phyloP scores from a whole-genome alignment of 92 coral and sea anemone genomes.

The Porites cylindrica region DNA sequence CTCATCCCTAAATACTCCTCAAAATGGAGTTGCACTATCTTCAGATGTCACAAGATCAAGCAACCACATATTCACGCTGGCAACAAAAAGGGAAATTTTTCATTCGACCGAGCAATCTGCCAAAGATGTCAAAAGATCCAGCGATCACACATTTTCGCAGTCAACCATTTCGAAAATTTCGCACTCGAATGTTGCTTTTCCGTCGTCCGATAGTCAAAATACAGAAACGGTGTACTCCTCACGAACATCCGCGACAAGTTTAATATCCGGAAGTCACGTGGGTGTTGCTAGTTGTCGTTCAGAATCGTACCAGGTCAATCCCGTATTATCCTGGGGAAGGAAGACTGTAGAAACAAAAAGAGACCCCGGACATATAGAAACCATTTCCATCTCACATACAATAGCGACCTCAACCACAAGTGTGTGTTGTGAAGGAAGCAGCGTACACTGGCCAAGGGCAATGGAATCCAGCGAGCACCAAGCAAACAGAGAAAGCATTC shows the following conservation, averaged over 20 bases:
- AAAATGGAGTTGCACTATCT: neutral
- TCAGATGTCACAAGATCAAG: slow-evolving; percentile 4
- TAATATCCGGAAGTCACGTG: neutral
- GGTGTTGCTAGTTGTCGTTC: neutral
- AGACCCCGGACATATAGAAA: neutral
- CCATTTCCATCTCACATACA: neutral
- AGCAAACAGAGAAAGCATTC: neutral
- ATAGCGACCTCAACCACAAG: neutral
- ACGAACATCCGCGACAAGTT: neutral
- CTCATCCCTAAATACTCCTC: neutral
- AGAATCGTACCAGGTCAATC: too few relatives aligned
- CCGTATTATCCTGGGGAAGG: too few relatives aligned
- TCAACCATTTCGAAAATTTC: neutral
- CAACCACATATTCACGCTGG: neutral
- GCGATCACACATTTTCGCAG: neutral
- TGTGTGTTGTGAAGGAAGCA: neutral
- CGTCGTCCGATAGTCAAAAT: neutral
- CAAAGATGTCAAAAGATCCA: neutral
- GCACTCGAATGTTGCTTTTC: neutral
- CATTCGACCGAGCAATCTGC: neutral
- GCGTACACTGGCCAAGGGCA: neutral
- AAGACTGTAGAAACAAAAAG: neutral
- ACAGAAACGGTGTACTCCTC: neutral
- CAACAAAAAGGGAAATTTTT: neutral
- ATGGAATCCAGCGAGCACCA: neutral